Conservation (phyloP, 1,140 invertebrate species). For the Drosophila ananassae region DNA sequence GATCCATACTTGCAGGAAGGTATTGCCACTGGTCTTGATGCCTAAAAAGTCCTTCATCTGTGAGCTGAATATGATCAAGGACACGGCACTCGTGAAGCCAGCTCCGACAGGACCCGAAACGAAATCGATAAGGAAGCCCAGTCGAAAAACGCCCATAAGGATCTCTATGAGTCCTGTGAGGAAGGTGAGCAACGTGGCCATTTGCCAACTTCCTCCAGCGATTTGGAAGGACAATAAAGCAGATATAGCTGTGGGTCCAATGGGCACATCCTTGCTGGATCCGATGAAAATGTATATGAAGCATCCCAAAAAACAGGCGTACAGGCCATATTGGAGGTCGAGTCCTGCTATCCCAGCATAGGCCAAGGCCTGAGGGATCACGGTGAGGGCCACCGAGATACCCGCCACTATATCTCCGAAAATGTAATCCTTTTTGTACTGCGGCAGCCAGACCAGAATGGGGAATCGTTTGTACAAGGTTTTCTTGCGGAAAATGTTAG, state of each 20-base stretch:
- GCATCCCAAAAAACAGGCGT: conserved; percentile 95
- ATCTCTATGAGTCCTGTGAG: conserved; percentile 92
- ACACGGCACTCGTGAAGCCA: conserved; percentile 96
- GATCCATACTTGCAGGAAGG: conserved; percentile 90
- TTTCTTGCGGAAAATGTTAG: conserved; percentile 85
- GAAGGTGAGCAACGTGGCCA: conserved; percentile 93
- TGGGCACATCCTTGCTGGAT: conserved; percentile 95
- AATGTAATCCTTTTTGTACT: conserved; percentile 87
- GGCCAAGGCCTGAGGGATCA: conserved; percentile 92
- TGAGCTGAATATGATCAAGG: conserved; percentile 94
- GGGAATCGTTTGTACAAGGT: conserved; percentile 89
- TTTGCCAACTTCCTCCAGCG: conserved; percentile 88
- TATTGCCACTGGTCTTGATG: conserved; percentile 90
- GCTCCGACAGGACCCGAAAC: conserved; percentile 96
- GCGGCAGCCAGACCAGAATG: conserved; percentile 90
- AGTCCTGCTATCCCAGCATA: conserved; percentile 94
- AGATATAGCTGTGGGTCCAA: conserved; percentile 94
- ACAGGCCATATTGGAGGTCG: conserved; percentile 92
- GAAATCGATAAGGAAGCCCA: conserved; percentile 97
- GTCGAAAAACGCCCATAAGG: conserved; percentile 93
- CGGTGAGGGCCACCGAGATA: conserved; percentile 93
- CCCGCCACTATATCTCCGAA: conserved; percentile 92
- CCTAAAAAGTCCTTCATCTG: conserved; percentile 95
- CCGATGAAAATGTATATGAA: conserved; percentile 96
- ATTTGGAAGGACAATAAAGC: conserved; percentile 92